Base-by-base conservation (phyloP, 37 sponge, comb jelly and placozoan species). In the Tethya wilhelma region DNA sequence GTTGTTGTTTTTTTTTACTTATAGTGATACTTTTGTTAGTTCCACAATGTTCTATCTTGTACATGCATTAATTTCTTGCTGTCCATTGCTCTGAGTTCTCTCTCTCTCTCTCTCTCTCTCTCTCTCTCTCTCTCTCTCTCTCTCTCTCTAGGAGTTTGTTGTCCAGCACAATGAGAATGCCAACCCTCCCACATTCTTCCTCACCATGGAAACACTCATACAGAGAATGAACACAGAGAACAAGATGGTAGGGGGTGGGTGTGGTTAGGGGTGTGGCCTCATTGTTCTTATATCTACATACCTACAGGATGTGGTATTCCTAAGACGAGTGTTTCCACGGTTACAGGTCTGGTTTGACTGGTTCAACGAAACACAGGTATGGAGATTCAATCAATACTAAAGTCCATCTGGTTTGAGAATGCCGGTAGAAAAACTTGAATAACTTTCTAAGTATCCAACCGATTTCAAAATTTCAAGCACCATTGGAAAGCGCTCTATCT, bases 101-200 rank as follows among this genome's bases (percentile, higher is more conserved):
- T n/a, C n/a, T n/a, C n/a, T n/a, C n/a, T n/a, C 65, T 63, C 28
- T 20, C 56, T 53, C 19, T 53, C 12, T 53, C 56, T 20, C 56
- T 20, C 19, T 53, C 56, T 53, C 17, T 19, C 29, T 63, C 22
- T 5, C 43, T 77, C n/a, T n/a, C n/a, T n/a, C n/a, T 23, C 5
- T 29, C 20, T 53, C 34, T 71, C 25, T 68, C 4, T 57, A 86
- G 70, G 97, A 99, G 84, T 99, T 96, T 84, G 87, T 99, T 0
- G 93, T 99, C 0, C 99, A 99, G 77, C 92, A 96, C 67, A 84
- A 75, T 62, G 90, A 88, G 63, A 91, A 94, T 75, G 99, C 93
- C 37, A 99, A 99, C 65, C 99, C 99, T 28, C 99, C 99, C 19
- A 94, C 99, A 25, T 82, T 99, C 79, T 96, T 96, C 74, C 93